These are phyloP conservation scores for Heteropelma amictum DNA, from an alignment of 2,888 invertebrate species.

Conservation along the genomic window DNA sequence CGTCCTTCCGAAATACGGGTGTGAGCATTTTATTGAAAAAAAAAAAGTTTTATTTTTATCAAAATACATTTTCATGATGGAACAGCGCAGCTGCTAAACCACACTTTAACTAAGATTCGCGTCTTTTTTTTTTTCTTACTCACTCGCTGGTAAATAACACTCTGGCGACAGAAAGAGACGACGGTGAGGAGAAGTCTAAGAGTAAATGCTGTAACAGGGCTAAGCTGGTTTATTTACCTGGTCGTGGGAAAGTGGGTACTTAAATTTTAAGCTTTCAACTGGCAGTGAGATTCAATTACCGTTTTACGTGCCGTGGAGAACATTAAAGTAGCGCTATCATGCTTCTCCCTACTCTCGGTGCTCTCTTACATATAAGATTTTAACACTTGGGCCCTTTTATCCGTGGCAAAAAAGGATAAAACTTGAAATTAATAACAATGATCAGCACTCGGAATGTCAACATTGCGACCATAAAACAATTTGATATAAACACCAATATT, in stretches of 20 bases:
- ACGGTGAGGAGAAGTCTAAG: neutral
- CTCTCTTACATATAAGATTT: neutral
- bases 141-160: conserved; percentile 31
- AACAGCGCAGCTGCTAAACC: conserved; percentile 25
- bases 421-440: too few relatives aligned
- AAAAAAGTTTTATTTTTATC: neutral
- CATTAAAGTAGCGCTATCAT: conserved; percentile 61
- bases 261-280: conserved; percentile 68
- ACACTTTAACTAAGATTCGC: conserved; percentile 22
- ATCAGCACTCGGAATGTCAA: too few relatives aligned
- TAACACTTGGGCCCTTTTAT: neutral
- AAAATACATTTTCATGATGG: neutral
- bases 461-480: too few relatives aligned
- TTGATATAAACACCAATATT: too few relatives aligned
- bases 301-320: conserved; percentile 65
- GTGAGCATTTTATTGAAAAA: too few relatives aligned
- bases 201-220: conserved; percentile 54
- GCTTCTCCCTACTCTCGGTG: neutral
- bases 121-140: conserved; percentile 13
- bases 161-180: conserved; percentile 14
- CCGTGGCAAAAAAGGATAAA: neutral
- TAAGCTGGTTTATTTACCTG: conserved; percentile 65
- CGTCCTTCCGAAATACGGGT: too few relatives aligned
- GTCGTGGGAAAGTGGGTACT: conserved; percentile 63
- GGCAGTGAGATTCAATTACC: conserved; percentile 69